A percentile compares a stretch with the other conserved stretches of the same genome.
phyloP scores from a whole-genome alignment of 2,888 invertebrate genomes.

The Cremastinae sp. region DNA sequence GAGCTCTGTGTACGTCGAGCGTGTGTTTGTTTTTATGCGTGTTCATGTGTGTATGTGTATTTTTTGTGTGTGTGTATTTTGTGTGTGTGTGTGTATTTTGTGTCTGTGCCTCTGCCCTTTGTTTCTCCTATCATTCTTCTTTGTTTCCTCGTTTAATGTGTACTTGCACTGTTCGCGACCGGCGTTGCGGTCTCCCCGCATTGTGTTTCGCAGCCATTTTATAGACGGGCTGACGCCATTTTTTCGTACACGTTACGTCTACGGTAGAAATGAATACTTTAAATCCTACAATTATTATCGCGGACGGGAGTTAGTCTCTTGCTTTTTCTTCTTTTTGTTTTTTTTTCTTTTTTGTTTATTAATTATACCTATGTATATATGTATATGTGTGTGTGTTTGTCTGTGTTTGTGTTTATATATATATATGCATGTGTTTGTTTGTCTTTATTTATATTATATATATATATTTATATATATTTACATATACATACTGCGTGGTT shows the following conservation, averaged over 20 bases:
- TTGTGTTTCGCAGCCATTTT: background rate
- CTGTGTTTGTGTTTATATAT: background rate
- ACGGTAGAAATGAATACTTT: conserved; percentile 46
- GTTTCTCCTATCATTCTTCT: conserved; percentile 7
- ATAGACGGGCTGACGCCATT: conserved; percentile 18
- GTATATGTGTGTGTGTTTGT: conserved; percentile 17
- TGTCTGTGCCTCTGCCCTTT: too few species aligned
- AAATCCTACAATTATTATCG: conserved; percentile 42
- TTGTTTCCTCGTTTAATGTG: conserved; percentile 12
- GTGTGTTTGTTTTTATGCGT: too few species aligned
- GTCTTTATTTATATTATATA: conserved; percentile 7
- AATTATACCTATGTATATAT: conserved; percentile 37
- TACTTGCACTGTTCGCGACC: background rate
- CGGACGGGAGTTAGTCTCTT: conserved; percentile 61
- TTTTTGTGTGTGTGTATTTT: too few species aligned
- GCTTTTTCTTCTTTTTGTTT: too few species aligned
- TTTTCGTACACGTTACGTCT: conserved; percentile 20
- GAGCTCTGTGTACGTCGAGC: too few species aligned
- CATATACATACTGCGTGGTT: background rate
- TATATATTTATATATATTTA: conserved; percentile 31
- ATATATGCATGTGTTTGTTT: background rate
- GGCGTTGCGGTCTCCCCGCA: too few species aligned
- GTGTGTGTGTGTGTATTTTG: too few species aligned
- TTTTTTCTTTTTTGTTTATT: conserved; percentile 26
- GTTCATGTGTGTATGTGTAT: conserved; percentile 1